phyloP scores from a whole-genome alignment of 1,140 invertebrate genomes.

The Ylistrum balloti region DNA sequence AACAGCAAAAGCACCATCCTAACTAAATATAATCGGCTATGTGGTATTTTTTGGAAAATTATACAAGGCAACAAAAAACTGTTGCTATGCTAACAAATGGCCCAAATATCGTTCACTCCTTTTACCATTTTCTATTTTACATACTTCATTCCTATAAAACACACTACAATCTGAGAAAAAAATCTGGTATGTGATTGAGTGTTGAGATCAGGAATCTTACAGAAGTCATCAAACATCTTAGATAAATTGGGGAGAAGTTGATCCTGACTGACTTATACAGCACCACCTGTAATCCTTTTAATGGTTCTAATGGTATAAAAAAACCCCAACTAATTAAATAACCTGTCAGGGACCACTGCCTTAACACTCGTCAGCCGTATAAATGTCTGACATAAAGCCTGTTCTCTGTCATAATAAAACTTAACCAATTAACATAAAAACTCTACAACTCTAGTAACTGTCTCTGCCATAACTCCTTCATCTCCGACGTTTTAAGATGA shows the following conservation, averaged over 20 bases:
- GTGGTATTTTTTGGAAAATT: no score
- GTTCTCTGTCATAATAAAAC: constrained; percentile 13
- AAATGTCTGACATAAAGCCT: neutral
- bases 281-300: constrained; percentile 25
- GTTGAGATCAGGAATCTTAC: neutral
- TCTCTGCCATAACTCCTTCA: constrained; percentile 1
- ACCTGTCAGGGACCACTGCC: neutral
- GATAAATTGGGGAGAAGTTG: neutral
- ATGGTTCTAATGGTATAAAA: neutral
- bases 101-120: no score
- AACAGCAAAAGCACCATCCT: no score
- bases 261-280: neutral
- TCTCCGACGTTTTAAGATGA: neutral
- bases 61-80: no score
- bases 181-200: neutral
- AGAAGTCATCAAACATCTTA: neutral
- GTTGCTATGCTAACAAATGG: no score
- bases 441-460: neutral
- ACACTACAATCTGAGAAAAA: no score
- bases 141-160: neutral
- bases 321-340: neutral
- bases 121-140: neutral
- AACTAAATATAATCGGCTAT: no score
- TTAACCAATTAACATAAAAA: neutral
- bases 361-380: neutral